Evolutionary conservation across 2,113 vertebrate genomes (phyloP).

Genomic region (Apeltes quadracus): DNA sequence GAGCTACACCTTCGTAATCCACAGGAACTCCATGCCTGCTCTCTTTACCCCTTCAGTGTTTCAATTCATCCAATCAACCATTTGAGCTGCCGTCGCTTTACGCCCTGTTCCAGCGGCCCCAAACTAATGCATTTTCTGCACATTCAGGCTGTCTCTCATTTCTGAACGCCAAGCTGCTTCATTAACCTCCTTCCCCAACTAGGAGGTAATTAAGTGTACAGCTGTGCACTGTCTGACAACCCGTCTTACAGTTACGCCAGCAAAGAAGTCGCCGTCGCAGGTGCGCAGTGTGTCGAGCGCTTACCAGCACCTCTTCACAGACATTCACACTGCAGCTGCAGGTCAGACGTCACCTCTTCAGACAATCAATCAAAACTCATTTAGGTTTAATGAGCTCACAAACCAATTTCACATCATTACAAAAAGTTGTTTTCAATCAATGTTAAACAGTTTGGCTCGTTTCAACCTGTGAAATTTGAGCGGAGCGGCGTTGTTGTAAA

Average conservation of each 20-base stretch:
- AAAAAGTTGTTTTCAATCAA: slow-evolving; percentile 65
- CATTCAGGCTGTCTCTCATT: slow-evolving; percentile 67
- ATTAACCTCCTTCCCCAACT: slow-evolving; percentile 77
- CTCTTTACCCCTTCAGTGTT: slow-evolving; percentile 41
- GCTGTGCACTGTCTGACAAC: slow-evolving; percentile 77
- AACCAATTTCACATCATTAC: slow-evolving; percentile 41
- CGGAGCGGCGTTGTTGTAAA: slow-evolving; percentile 43
- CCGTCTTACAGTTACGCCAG: slow-evolving; percentile 54
- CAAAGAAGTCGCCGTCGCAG: slow-evolving; percentile 61
- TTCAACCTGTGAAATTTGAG: slow-evolving; percentile 46
- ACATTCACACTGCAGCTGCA: slow-evolving; percentile 70
- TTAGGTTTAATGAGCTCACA: slow-evolving; percentile 45
- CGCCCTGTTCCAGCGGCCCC: slow-evolving; percentile 55
- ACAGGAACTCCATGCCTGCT: slow-evolving; percentile 32
- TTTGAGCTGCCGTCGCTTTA: slow-evolving; percentile 62
- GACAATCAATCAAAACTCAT: slow-evolving; percentile 70
- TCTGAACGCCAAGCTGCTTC: slow-evolving; percentile 73
- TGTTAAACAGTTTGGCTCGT: slow-evolving; percentile 48
- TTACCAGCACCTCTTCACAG: slow-evolving; percentile 58
- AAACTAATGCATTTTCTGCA: slow-evolving; percentile 77
- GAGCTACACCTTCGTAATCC: slow-evolving; percentile 32
- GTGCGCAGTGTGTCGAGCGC: slow-evolving; percentile 63
- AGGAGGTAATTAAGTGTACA: slow-evolving; percentile 79
- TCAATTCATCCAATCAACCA: slow-evolving; percentile 63
- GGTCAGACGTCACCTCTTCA: slow-evolving; percentile 72